Evolutionary conservation across 2,888 invertebrate genomes (phyloP).

Genomic region (Conchocele bisecta): DNA sequence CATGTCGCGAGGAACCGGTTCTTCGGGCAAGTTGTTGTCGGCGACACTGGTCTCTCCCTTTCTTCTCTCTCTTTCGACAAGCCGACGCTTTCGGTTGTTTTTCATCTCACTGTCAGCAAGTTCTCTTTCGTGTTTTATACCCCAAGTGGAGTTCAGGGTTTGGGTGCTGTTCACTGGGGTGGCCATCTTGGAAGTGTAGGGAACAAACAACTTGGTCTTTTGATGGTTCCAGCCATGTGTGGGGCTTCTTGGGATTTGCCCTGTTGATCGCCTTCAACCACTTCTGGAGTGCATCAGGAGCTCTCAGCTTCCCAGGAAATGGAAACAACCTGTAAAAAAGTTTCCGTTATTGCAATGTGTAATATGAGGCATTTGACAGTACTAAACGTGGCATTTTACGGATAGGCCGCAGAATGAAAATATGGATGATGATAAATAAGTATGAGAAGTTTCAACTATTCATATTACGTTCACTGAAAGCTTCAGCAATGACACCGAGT

Average conservation of each 20-base stretch:
- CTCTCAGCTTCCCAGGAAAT: not conserved
- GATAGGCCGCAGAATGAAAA: too few species aligned
- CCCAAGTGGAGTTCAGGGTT: constrained; percentile 1
- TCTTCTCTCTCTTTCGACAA: not conserved
- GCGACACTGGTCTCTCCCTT: not conserved
- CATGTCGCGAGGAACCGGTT: not conserved
- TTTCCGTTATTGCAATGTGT: too few species aligned
- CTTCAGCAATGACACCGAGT: too few species aligned
- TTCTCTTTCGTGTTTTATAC: too few species aligned
- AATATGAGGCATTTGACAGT: too few species aligned
- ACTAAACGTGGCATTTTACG: too few species aligned
- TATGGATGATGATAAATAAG: too few species aligned
- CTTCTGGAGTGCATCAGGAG: not conserved
- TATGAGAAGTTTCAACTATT: too few species aligned
- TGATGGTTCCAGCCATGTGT: not conserved
- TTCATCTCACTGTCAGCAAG: too few species aligned
- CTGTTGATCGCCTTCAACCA: not conserved
- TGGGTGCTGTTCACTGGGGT: constrained; percentile 3
- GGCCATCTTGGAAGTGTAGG: constrained; percentile 1
- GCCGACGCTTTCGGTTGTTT: not conserved
- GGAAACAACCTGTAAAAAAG: too few species aligned
- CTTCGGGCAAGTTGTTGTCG: not conserved
- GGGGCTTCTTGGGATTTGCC: not conserved
- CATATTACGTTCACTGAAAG: too few species aligned
- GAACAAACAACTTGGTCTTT: constrained; percentile 7